Evolutionary conservation across 2,888 invertebrate genomes (phyloP), one percentile per base, ranked within the genome.

Genomic region (Cybosia mesomella): DNA sequence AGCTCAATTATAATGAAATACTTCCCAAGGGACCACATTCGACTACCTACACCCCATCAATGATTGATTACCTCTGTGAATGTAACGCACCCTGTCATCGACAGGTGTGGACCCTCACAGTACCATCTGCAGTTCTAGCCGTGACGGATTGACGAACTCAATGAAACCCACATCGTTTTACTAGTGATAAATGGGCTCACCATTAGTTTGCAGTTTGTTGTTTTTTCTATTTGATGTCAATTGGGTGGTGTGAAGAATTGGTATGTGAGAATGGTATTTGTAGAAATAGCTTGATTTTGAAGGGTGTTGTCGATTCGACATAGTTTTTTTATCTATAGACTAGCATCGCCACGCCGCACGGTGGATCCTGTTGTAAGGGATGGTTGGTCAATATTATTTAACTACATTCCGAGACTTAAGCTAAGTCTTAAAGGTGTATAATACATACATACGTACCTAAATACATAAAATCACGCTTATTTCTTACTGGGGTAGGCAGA

Each of bases 131-230:
- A 49, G 11, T 21, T 32, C 58, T 43, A 36, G 21, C 64, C 49
- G 58, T 58, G 28, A 15, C 39, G 58, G 58, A 64, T 58, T 7
- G 32, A 21, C 1, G 15, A 7, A 43, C 15, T 59, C 13, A 64
- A 57, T 58, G 64, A 58, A 64, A 39, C 49, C 28, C 21, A n/a
- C 21, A 34, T 32, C 32, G 21, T 32, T 13, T 49, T n/a, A 32
- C 22, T 11, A 64, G 43, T 64, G 64, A 64, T 58, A 43, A 18
- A 64, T 64, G 7, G 32, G 0, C 21, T 1, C 0, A 32, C 10
- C 32, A 32, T 64, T 64, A 64, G 28, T 13, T 64, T 18, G 58
- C 58, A 64, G 1, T 64, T 58, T n/a, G n/a, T 63, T 55, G 11
- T 28, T 21, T 62, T 53, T 28, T 21, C 28, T 32, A 5, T 43